Base-by-base conservation (phyloP, 2,797 vertebrate species). In the Microctenopoma steveboyesi region DNA sequence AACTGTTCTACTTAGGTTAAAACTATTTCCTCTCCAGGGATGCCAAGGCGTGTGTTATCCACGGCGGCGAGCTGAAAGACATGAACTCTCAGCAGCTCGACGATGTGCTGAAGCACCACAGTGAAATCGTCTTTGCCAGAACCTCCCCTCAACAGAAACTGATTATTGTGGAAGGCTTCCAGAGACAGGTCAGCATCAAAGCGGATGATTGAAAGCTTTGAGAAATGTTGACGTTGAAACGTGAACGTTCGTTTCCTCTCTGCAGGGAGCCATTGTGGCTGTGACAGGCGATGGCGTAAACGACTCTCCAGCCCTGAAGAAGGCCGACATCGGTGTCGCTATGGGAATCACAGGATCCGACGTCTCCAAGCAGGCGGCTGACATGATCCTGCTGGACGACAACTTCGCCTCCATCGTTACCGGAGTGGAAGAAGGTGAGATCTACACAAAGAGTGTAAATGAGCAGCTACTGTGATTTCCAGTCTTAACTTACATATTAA, bases 351-450 rank as follows among this genome's bases (percentile, higher is more conserved):
- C 97, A 22, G 97, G 97, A 56, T 98, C 97, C 0, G 97, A 98
- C 1, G 97, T 98, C 53, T 98, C 97, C 33, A 99, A 99, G 70
- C 97, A 98, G 83, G 97, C 97, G n/a, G 97, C 97, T 11, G 97
- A 99, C 92, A 98, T 99, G 97, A 98, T 98, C 82, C 95, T 98
- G 46, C 86, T 98, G 65, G 97, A 98, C 55, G 97, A 99, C 86
- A 99, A 98, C 91, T 98, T 98, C 68, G 97, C 97, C 53, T 99
- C 97, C 43, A 99, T 99, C 40, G 97, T 99, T 37, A 98, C 97
- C 4, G 98, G 97, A 11, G 97, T 99, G 25, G 97, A 99, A 87
- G 97, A 98, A 94, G 97, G 97, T 97, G 63, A 59, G 1, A 52
- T 1, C 25, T 1, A 12, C 45, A 43, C 18, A 9, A 5, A 13